Base-by-base conservation (phyloP, 2,888 invertebrate species). In the Parascotia fuliginaria region DNA sequence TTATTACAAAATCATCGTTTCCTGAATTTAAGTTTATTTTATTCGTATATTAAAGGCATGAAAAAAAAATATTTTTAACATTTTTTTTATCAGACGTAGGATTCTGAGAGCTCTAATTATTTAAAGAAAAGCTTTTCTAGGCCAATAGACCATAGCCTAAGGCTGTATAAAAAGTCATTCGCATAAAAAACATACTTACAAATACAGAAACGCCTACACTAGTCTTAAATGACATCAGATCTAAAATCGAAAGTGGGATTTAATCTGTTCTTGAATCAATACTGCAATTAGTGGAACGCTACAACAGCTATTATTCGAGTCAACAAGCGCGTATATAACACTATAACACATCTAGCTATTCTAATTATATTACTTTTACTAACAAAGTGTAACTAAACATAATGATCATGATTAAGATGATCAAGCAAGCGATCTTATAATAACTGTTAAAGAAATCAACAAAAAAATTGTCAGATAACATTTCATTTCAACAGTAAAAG, bases 201-300 rank as follows among this genome's bases (percentile, higher is more conserved):
- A 58, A 64, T 69, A 61, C 65, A 68, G 59, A 65, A 41, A 64
- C 77, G 59, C 83, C 82, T 66, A 78, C 79, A 61, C 65, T 54
- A 45, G 43, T 48, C 48, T 44, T 53, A 61, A 67, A 77, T 86
- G 87, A 87, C 83, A 83, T 88, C 86, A 85, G 70, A 74, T 38
- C 61, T 70, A 73, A 84, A 86, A 89, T 81, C 81, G 88, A 88
- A 88, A 88, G 89, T 83, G 68, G 58, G 49, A 58, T 52, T 56
- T 63, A 31, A 59, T 55, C 61, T 65, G 58, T 43, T 55, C 50
- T 56, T 42, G 59, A 57, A 55, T 53, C 47, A 40, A 53, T 54
- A 58, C 51, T 61, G 61, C 61, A 56, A 63, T 63, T 60, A 55
- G 50, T 42, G 42, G 40, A 46, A 43, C 36, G 37, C 33, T 9